phyloP scores from a whole-genome alignment of 92 coral and sea anemone genomes.

The Chrysogorgia sp. region DNA sequence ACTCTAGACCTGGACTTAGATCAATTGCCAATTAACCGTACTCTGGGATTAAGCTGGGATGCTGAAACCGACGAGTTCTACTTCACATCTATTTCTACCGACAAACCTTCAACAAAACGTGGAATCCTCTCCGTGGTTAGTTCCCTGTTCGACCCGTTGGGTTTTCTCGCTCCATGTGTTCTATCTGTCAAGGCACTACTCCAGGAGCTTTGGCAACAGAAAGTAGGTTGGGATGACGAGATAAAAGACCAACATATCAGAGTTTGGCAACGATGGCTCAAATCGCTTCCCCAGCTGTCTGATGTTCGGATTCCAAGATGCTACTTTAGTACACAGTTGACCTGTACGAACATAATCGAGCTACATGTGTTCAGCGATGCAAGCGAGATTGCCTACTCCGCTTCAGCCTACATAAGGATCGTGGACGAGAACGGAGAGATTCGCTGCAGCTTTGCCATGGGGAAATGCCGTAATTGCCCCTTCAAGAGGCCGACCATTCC shows the following conservation, averaged over 20 bases:
- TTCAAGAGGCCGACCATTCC: conserved; percentile 48
- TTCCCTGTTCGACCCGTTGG: conserved; percentile 53
- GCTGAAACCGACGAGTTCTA: conserved; percentile 52
- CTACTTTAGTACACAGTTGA: conserved; percentile 9
- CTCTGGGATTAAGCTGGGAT: conserved; percentile 58
- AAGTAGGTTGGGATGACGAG: conserved; percentile 50
- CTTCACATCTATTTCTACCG: conserved; percentile 32
- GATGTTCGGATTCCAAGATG: conserved; percentile 43
- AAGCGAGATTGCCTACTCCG: conserved; percentile 50
- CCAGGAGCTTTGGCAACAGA: conserved; percentile 41
- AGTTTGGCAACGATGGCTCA: conserved; percentile 59
- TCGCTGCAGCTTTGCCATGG: conserved; percentile 22
- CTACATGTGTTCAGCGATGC: conserved; percentile 54
- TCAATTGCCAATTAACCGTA: conserved; percentile 46
- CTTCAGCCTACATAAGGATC: conserved; percentile 29
- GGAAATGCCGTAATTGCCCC: conserved; percentile 41
- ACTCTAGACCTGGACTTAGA: conserved; percentile 47
- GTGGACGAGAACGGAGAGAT: conserved; percentile 12
- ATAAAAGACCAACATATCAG: conserved; percentile 19
- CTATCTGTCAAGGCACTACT: conserved; percentile 41
- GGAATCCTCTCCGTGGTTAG: conserved; percentile 56
- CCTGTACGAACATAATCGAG: conserved; percentile 17
- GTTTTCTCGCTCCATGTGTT: conserved; percentile 38
- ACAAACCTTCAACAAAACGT: conserved; percentile 61
- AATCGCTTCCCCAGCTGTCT: conserved; percentile 50